These are phyloP conservation scores for Mizuhopecten yessoensis DNA, from an alignment of 1,140 invertebrate species.

Conservation along the genomic window DNA sequence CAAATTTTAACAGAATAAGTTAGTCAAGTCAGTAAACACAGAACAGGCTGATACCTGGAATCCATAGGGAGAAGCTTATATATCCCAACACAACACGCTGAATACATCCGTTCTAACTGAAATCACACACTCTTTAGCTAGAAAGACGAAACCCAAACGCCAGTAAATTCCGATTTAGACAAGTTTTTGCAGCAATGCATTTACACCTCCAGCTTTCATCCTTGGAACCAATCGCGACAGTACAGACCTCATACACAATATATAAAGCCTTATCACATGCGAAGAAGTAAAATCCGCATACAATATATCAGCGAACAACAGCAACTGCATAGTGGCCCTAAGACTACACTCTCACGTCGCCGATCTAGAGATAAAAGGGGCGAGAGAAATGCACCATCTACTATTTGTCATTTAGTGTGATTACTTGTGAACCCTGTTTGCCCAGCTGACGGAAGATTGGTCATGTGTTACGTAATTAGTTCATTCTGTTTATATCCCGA, in stretches of 20 bases:
- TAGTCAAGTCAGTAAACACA: neutral
- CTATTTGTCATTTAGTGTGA: constrained; percentile 1
- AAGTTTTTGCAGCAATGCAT: neutral
- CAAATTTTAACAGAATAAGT: neutral
- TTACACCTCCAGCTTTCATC: constrained; percentile 4
- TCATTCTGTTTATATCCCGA: neutral
- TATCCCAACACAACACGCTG: neutral
- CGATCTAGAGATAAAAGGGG: neutral
- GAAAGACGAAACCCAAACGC: neutral
- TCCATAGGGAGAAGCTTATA: neutral
- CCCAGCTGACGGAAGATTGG: neutral
- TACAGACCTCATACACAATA: neutral
- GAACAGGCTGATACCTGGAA: neutral
- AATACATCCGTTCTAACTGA: constrained; percentile 28
- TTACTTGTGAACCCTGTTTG: neutral
- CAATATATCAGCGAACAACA: neutral
- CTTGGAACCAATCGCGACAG: neutral
- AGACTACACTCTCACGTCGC: neutral
- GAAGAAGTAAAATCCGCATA: neutral
- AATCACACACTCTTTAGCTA: neutral
- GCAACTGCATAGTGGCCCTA: neutral
- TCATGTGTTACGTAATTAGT: constrained; percentile 10
- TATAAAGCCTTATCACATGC: neutral
- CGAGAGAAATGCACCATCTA: neutral
- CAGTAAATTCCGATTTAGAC: neutral